Evolutionary conservation across 1,140 invertebrate genomes (phyloP).

Genomic region (Drosophila mayri): DNA sequence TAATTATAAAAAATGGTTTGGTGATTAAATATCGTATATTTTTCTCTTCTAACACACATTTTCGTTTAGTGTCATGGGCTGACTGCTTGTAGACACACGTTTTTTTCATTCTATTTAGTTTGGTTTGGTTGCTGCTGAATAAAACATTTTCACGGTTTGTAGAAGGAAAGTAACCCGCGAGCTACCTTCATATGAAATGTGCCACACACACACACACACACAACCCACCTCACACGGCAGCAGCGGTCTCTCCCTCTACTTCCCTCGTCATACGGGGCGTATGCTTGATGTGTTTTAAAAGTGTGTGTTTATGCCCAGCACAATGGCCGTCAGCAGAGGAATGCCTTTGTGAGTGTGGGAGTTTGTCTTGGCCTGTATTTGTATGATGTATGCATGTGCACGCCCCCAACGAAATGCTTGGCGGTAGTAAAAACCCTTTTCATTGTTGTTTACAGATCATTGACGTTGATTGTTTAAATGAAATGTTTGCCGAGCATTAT

Average conservation of each 20-base stretch:
- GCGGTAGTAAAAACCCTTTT: conserved; percentile 69
- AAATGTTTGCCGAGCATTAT: conserved; percentile 81
- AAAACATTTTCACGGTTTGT: conserved; percentile 84
- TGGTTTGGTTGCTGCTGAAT: conserved; percentile 80
- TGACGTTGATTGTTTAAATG: conserved; percentile 84
- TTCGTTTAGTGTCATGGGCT: conserved; percentile 23
- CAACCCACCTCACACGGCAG: conserved; percentile 41
- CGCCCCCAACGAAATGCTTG: conserved; percentile 61
- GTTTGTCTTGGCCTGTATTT: conserved; percentile 17
- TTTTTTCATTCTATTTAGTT: conserved; percentile 82
- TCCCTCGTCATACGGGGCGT: conserved; percentile 54
- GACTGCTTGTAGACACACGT: conserved; percentile 64
- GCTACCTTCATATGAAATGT: conserved; percentile 78
- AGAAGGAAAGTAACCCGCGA: conserved; percentile 74
- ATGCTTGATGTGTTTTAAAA: conserved; percentile 81
- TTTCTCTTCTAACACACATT: neutral
- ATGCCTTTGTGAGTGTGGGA: conserved; percentile 26
- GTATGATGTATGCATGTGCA: conserved; percentile 73
- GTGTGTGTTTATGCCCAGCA: conserved; percentile 78
- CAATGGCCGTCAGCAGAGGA: conserved; percentile 50
- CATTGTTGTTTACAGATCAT: conserved; percentile 83
- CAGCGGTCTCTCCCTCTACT: neutral
- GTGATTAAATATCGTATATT: neutral
- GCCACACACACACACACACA: conserved; percentile 45
- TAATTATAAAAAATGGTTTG: too few species aligned